Evolutionary conservation across 1,140 invertebrate species (phyloP), one percentile per base, ranked within the genome.

Genomic region (Pogonomyrmex californicus): DNA sequence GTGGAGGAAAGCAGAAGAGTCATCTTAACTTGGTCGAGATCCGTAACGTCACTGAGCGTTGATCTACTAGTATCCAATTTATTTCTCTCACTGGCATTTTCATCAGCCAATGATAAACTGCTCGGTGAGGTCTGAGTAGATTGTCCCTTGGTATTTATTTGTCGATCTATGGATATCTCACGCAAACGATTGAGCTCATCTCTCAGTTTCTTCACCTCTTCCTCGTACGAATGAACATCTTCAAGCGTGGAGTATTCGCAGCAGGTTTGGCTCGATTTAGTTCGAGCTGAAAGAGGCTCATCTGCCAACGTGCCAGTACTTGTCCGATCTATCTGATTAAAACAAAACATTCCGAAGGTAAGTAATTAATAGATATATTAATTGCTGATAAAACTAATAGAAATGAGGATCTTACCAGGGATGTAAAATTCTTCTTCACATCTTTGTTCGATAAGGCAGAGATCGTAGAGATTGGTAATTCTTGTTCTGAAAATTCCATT

Each of bases 371-470:
- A 4, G 41, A 33, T 17, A 54, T 5, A 1, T 44, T 1, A n/a
- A 71, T 56, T 33, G 14, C 3, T 56, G 51, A 47, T 7, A 12
- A 62, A 36, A n/a, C 23, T 73, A 56, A 60, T 60, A 36, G 7
- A 41, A 10, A 73, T 73, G 30, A 62, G 47, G 33, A 68, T 93
- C 95, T 96, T 96, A 99, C 98, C 96, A 97, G 97, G 94, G 98
- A 98, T 85, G 97, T 95, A 85, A 96, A 95, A 89, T 97, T 96
- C 6, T 96, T 95, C 51, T 96, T 95, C 65, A 96, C 96, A 95
- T 97, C 95, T 91, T 97, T 97, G 88, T 98, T 97, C n/a, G 96
- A 96, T 88, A 98, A 96, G 93, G 98, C 97, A 82, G 78, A 58
- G 1, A 9, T 56, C 14, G 14, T 4, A 49, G 30, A 49, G 7